These are phyloP conservation scores for Meteorus sp. DNA, from an alignment of 1,140 invertebrate species.

Conservation along the genomic window DNA sequence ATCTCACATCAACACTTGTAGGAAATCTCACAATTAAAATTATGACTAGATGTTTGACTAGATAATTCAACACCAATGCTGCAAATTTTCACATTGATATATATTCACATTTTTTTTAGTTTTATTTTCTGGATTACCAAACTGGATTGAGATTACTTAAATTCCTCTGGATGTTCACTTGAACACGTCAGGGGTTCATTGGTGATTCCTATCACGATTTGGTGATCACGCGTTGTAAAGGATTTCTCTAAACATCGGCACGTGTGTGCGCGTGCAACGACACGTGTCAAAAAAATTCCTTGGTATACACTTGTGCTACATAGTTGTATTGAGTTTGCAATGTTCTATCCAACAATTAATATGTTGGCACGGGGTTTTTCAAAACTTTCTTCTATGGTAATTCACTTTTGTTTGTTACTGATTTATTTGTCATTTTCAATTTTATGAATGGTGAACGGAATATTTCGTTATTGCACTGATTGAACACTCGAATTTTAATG, in stretches of 20 bases:
- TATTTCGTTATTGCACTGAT: too few relatives aligned
- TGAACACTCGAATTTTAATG: too few relatives aligned
- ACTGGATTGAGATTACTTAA: not conserved
- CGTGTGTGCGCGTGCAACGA: constrained; percentile 14
- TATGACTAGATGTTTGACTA: constrained; percentile 3
- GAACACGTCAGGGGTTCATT: not conserved
- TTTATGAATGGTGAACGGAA: too few relatives aligned
- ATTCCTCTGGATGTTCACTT: not conserved
- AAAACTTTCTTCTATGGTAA: too few relatives aligned
- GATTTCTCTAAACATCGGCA: constrained; percentile 17
- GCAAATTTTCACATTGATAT: not conserved
- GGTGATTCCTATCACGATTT: not conserved
- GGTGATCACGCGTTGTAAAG: not conserved
- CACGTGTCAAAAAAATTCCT: constrained; percentile 5
- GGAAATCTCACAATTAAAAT: too few relatives aligned
- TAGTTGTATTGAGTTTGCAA: not conserved
- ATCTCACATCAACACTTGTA: too few relatives aligned
- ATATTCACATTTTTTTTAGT: too few relatives aligned
- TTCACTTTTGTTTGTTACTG: too few relatives aligned
- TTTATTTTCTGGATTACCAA: not conserved
- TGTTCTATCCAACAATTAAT: too few relatives aligned
- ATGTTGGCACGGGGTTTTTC: too few relatives aligned
- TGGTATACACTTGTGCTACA: not conserved
- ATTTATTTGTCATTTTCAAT: too few relatives aligned
- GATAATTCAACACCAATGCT: not conserved